Evolutionary conservation across 2,888 invertebrate genomes (phyloP), one percentile per base, ranked within the genome.

Genomic region (Chaetoderma sp.): DNA sequence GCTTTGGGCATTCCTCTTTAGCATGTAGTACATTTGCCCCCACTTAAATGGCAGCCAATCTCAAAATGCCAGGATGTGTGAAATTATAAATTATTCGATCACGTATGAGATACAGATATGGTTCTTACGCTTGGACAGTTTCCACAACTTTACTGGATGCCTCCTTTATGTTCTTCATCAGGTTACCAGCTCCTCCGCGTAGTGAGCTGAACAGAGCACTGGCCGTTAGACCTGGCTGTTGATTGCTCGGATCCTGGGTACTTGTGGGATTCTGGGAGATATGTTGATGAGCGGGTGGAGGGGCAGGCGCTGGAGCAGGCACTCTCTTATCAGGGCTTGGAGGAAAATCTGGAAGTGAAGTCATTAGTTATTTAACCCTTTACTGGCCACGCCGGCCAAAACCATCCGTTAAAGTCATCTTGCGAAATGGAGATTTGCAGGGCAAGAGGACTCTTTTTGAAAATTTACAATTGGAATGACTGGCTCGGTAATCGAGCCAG

Each of bases 91-190:
- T n/a, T n/a, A n/a, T n/a, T n/a, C n/a, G n/a, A n/a, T n/a, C n/a
- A n/a, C n/a, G n/a, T n/a, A n/a, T n/a, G n/a, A n/a, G 21, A 42
- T 42, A 21, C n/a, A 42, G 27, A 49, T 21, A 27, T 49, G 2
- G 13, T n/a, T 80, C 84, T 76, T 78, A 85, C 85, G 82, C 82
- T 27, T 83, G 82, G 72, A 98, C 94, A 39, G 96, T 94, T 85
- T 97, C 95, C 92, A 98, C 96, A 45, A 98, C 96, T 89, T 96
- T 97, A 39, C 93, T 93, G 23, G 97, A 96, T 0, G 96, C 97
- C 82, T 98, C 98, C 86, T 96, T 96, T 30, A 98, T 88, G 83
- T 96, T 97, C 82, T 95, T 96, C 67, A 98, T 89, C 78, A 97
- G 92, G 81, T 92, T 95, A 1, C 96, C 95, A 25, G 97, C 96